These are phyloP conservation scores for Akabosia matsudoensis DNA, from an alignment of 1,140 invertebrate species.

Conservation along the genomic window DNA sequence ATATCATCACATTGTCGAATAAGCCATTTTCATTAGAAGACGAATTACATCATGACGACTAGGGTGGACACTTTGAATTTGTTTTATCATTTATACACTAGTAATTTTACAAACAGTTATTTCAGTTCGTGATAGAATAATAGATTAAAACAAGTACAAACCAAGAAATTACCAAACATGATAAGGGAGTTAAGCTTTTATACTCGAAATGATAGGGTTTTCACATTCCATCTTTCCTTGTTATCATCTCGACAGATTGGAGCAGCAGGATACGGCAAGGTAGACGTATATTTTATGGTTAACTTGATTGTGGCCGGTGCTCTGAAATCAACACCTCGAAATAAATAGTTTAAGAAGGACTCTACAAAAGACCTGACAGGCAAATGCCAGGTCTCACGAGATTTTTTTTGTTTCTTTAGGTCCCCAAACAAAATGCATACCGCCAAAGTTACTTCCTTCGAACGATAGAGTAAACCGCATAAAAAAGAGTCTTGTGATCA, in stretches of 20 bases:
- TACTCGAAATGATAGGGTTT: not conserved
- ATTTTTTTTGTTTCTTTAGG: not conserved
- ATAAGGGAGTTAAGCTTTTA: not conserved
- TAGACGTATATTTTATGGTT: not conserved
- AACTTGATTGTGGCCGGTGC: not conserved
- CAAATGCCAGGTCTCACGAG: not conserved
- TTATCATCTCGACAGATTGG: not conserved
- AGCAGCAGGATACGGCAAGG: not conserved
- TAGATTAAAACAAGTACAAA: not conserved
- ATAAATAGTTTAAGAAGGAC: not conserved
- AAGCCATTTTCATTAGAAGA: too few relatives aligned
- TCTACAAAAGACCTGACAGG: not conserved
- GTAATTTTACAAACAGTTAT: too few relatives aligned
- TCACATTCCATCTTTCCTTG: not conserved
- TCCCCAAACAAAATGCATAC: not conserved
- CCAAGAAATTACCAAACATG: not conserved
- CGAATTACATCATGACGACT: too few relatives aligned
- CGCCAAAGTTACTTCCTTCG: too few relatives aligned
- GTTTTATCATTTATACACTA: too few relatives aligned
- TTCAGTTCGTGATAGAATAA: too few relatives aligned
- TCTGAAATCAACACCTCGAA: conserved; percentile 14
- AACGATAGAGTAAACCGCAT: too few relatives aligned
- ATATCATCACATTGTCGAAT: too few relatives aligned
- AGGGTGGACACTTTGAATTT: too few relatives aligned
- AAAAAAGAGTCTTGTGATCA: too few relatives aligned